These are phyloP conservation scores for Reticulitermes lucifugus DNA, from an alignment of 2,888 invertebrate genomes.

Conservation along the genomic window DNA sequence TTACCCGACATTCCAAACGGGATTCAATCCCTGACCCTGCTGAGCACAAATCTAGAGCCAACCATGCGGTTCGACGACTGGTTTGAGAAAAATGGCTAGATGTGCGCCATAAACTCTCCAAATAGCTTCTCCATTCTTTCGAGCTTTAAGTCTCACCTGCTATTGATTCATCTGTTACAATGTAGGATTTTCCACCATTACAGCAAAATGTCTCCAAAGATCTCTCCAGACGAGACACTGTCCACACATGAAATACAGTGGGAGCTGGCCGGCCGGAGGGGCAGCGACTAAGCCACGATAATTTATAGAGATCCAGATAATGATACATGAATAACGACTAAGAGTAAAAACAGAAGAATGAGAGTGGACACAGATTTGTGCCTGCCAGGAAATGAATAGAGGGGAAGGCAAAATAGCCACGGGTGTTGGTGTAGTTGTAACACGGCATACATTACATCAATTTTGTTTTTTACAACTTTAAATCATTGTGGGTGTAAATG, in stretches of 20 bases:
- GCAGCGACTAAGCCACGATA: slow-evolving; percentile 23
- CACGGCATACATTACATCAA: not conserved
- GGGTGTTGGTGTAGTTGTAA: not conserved
- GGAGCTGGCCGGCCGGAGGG: not conserved
- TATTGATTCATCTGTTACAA: too few species aligned
- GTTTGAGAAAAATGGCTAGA: too few species aligned
- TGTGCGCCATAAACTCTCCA: too few species aligned
- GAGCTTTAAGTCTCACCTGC: too few species aligned
- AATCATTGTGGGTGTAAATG: slow-evolving; percentile 12
- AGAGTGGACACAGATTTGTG: slow-evolving; percentile 33
- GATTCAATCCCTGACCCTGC: too few species aligned
- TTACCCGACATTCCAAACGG: too few species aligned
- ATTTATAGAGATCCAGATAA: slow-evolving; percentile 41
- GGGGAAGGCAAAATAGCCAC: not conserved
- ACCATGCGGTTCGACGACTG: too few species aligned
- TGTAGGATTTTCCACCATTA: too few species aligned
- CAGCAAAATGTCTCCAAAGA: not conserved
- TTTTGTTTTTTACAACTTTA: slow-evolving; percentile 4
- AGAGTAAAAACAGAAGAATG: slow-evolving; percentile 20
- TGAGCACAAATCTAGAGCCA: too few species aligned
- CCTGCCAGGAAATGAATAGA: not conserved
- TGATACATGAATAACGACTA: slow-evolving; percentile 32
- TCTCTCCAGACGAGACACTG: not conserved
- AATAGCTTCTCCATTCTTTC: too few species aligned
- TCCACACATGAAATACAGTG: not conserved